These are phyloP conservation scores for Flexamia atlantica DNA, from an alignment of 2,888 invertebrate genomes.

Conservation along the genomic window DNA sequence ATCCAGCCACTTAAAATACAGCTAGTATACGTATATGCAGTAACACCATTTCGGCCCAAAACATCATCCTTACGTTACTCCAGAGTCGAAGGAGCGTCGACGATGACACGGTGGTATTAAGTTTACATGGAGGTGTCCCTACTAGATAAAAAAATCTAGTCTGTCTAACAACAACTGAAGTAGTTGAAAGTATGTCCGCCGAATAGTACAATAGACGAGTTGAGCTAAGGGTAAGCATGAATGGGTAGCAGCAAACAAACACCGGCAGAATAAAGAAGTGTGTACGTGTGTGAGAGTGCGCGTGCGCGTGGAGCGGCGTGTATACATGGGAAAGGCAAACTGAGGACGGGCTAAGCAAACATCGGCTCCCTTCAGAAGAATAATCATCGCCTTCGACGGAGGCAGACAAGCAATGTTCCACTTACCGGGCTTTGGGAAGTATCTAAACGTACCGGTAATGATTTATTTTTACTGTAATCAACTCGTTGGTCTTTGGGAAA, in stretches of 20 bases:
- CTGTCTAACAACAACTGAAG: slow-evolving; percentile 35
- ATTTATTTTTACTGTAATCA: no score
- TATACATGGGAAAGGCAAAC: slow-evolving; percentile 63
- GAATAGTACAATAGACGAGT: slow-evolving; percentile 11
- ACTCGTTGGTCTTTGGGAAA: no score
- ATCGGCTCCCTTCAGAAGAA: slow-evolving; percentile 51
- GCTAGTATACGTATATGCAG: no score
- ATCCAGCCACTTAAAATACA: no score
- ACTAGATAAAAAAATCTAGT: neutral
- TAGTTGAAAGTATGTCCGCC: slow-evolving; percentile 41
- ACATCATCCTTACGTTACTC: no score
- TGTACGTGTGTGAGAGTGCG: slow-evolving; percentile 6
- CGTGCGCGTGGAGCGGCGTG: slow-evolving; percentile 22
- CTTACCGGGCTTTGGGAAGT: neutral
- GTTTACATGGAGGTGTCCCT: neutral
- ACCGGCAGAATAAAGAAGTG: slow-evolving; percentile 19
- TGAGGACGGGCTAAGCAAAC: slow-evolving; percentile 50
- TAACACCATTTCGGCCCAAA: no score
- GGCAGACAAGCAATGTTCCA: slow-evolving; percentile 28
- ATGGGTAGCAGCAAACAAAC: slow-evolving; percentile 55
- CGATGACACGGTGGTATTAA: neutral
- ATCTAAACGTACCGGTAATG: neutral
- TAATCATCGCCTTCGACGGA: slow-evolving; percentile 21
- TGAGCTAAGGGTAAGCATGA: slow-evolving; percentile 24
- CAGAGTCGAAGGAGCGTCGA: no score